Conservation (phyloP, 2,888 invertebrate species). For the Poecilobothrus nobilitatus region DNA sequence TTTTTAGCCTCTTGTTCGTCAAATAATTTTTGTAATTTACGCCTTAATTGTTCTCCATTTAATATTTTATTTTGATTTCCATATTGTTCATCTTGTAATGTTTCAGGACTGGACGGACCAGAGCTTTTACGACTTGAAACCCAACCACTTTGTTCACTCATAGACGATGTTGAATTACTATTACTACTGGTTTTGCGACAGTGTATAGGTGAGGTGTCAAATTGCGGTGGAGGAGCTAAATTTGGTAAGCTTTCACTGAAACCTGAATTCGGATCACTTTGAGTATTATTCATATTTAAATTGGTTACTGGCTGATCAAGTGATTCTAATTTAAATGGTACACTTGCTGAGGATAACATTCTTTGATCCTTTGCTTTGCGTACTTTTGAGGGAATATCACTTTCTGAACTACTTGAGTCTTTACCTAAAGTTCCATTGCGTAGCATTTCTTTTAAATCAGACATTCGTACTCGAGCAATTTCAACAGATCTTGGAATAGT, state of each 20-base stretch:
- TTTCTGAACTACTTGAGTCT: slow-evolving; percentile 48
- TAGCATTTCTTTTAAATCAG: slow-evolving; percentile 42
- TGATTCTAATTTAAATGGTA: slow-evolving; percentile 56
- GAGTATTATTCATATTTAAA: slow-evolving; percentile 32
- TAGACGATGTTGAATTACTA: slow-evolving; percentile 54
- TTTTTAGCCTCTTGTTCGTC: slow-evolving; percentile 32
- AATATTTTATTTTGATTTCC: slow-evolving; percentile 39
- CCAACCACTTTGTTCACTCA: slow-evolving; percentile 83
- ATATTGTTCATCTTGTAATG: slow-evolving; percentile 30
- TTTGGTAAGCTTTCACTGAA: slow-evolving; percentile 67
- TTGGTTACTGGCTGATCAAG: slow-evolving; percentile 31
- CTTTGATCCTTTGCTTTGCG: slow-evolving; percentile 41
- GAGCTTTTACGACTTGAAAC: slow-evolving; percentile 68
- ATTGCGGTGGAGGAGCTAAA: slow-evolving; percentile 55
- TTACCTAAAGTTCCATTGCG: slow-evolving; percentile 36
- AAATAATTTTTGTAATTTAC: slow-evolving; percentile 54
- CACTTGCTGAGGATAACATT: slow-evolving; percentile 51
- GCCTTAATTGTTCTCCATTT: slow-evolving; percentile 58
- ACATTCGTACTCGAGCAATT: slow-evolving; percentile 41
- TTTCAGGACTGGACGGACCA: slow-evolving; percentile 54
- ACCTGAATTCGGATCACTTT: slow-evolving; percentile 35
- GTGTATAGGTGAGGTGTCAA: slow-evolving; percentile 48
- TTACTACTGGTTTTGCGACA: slow-evolving; percentile 43
- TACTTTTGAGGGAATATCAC: slow-evolving; percentile 49
- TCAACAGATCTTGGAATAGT: slow-evolving; percentile 41